Base-by-base conservation (phyloP, 2,797 vertebrate genomes). In the Oreonectes daqikongensis region DNA sequence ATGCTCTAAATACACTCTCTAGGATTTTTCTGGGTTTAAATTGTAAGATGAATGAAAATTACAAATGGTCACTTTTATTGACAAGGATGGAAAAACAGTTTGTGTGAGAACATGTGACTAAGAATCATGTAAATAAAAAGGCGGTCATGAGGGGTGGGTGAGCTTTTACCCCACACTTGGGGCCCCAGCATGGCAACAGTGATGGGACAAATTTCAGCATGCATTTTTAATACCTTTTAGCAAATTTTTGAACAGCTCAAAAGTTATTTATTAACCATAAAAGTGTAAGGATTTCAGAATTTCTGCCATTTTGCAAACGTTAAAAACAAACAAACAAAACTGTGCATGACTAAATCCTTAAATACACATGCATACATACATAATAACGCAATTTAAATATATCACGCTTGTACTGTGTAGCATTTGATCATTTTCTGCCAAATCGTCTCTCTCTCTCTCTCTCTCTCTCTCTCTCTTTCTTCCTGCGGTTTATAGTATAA, bases 401-500 rank as follows among this genome's bases (percentile, higher is more conserved):
- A 1, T 11, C 38, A 40, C 38, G 8, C 38, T 40, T 11, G 10
- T 14, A 11, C 40, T 12, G 12, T 12, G 40, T 12, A 42, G 12
- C 40, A 14, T 14, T 14, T 42, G 40, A 11, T 12, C 11, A 17
- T 40, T n/a, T 46, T 46, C 5, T 32, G 40, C 26, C 10, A 18
- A 44, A 42, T 2, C 64, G 10, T 11, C 18, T 17, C 7, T 22
- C 4, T 42, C n/a, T n/a, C n/a, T n/a, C n/a, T n/a, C n/a, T n/a
- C n/a, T n/a, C n/a, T n/a, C n/a, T n/a, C n/a, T n/a, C n/a, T n/a
- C n/a, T 11, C 18, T 17, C 7, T 22, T 2, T 42, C 42, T 24
- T 26, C 26, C 63, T 20, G 68, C 5, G 35, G 12, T 57, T 28
- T 79, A 79, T 9, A 22, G 52, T 42, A 74, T 15, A 57, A 24